Evolutionary conservation across 2,113 vertebrate species (phyloP).

Genomic region (Ascaphus truei): DNA sequence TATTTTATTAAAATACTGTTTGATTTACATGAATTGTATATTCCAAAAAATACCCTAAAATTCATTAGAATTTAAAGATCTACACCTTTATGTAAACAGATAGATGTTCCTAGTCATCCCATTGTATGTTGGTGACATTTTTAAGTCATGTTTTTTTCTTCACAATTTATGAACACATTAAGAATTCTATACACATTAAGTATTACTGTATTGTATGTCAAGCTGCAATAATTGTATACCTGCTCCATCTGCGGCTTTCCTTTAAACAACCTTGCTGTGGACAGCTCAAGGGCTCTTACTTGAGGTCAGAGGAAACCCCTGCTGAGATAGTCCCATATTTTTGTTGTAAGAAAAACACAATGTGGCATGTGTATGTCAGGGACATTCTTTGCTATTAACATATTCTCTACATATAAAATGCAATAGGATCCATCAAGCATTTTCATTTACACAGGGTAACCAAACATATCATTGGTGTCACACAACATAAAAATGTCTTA

Average conservation of each 20-base stretch:
- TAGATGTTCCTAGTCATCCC: too few relatives aligned
- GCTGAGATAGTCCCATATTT: slow-evolving; percentile 28
- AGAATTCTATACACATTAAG: slow-evolving; percentile 13
- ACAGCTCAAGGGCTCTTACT: slow-evolving; percentile 29
- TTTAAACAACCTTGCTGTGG: slow-evolving; percentile 30
- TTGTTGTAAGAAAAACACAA: slow-evolving; percentile 24
- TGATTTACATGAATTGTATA: too few relatives aligned
- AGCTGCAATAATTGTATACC: slow-evolving; percentile 30
- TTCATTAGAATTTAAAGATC: too few relatives aligned
- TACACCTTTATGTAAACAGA: too few relatives aligned
- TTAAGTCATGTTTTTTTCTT: too few relatives aligned
- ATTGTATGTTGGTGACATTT: too few relatives aligned
- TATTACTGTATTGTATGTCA: slow-evolving; percentile 12
- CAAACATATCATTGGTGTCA: slow-evolving; percentile 19
- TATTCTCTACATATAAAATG: slow-evolving; percentile 12
- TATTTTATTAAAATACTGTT: too few relatives aligned
- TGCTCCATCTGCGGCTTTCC: slow-evolving; percentile 28
- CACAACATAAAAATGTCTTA: slow-evolving; percentile 20
- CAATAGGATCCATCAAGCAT: slow-evolving; percentile 1
- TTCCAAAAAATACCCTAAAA: too few relatives aligned
- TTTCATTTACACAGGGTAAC: slow-evolving; percentile 18
- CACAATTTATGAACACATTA: too few relatives aligned
- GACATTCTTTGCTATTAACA: slow-evolving; percentile 3
- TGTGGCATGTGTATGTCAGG: slow-evolving; percentile 28
- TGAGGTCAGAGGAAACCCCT: slow-evolving; percentile 27